Base-by-base conservation (phyloP, 2,797 vertebrate species). In the Onychomys arenicola region DNA sequence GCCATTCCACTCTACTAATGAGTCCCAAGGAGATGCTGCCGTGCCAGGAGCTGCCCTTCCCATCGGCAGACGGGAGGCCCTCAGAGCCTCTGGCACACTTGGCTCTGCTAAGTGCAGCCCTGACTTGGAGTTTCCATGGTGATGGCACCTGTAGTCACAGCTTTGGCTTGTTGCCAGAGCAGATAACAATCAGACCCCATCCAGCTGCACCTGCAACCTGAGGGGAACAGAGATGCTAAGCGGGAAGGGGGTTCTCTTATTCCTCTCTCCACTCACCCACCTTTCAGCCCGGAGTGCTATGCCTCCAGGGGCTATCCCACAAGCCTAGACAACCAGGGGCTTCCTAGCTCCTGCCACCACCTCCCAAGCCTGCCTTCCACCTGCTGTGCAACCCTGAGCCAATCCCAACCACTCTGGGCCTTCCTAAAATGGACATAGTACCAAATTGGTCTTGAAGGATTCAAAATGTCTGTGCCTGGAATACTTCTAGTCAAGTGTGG, bases 21-120 rank as follows among this genome's bases (percentile, higher is more conserved):
- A 98, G 98, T 98, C 98, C 98, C 98, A 88, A 55, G 37, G 98
- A 99, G 98, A 98, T 0, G 88, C 0, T 0, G 5, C 0, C 6
- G 19, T 19, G 94, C 97, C 96, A 67, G 10, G 78, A 82, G 57
- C 52, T 86, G 71, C 21, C 97, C 92, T 93, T 91, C 96, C 0
- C 21, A 73, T 34, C 83, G 96, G 96, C 96, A 96, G 78, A 69
- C 4, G 34, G 49, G 32, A 43, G 1, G 52, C 63, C 83, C 83
- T 86, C 49, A 80, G 95, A 96, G 85, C 97, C 98, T 59, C 98
- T 81, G 95, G 98, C 97, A 90, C 94, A 96, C 96, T 32, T 13
- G 94, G 95, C 91, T 97, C 91, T 83, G 43, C 83, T 67, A 86
- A 69, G 96, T 95, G 95, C n/a, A 11, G 93, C 90, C 96, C 97